phyloP scores from a whole-genome alignment of 2,797 vertebrate genomes.

The Bovichtus variegatus region DNA sequence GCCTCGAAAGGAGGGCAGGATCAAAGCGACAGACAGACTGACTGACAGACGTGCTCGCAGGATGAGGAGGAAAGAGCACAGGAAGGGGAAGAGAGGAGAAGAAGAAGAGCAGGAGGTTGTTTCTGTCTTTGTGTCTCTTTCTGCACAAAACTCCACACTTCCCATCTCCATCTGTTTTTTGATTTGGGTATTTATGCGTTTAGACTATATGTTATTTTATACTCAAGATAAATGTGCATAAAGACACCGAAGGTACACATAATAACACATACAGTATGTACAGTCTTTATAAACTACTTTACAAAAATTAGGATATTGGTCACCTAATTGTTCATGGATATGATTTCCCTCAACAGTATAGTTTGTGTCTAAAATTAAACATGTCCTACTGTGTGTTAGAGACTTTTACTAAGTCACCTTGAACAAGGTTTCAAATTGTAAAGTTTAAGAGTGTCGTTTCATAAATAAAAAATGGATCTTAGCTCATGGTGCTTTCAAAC shows the following conservation, averaged over 20 bases:
- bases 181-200: constrained; percentile 1
- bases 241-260: not conserved
- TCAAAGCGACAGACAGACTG: constrained; percentile 69
- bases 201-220: not conserved
- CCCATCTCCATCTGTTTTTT: constrained; percentile 19
- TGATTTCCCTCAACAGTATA: not conserved
- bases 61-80: constrained; percentile 53
- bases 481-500: not conserved
- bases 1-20: constrained; percentile 76
- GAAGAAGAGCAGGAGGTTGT: constrained; percentile 37
- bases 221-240: not conserved
- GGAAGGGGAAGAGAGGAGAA: constrained; percentile 50
- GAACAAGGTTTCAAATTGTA: not conserved
- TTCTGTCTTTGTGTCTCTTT: constrained; percentile 46
- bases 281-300: not conserved
- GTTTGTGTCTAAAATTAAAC: not conserved
- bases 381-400: not conserved
- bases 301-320: not conserved
- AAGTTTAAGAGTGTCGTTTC: not conserved
- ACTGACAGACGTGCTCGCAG: constrained; percentile 53
- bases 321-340: not conserved
- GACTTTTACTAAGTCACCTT: not conserved
- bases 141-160: constrained; percentile 21
- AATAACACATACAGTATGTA: not conserved
- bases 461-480: not conserved